A percentile compares a stretch with the other conserved stretches of the same genome.
phyloP scores from a whole-genome alignment of 2,113 vertebrate species.

The Corythaixoides concolor region DNA sequence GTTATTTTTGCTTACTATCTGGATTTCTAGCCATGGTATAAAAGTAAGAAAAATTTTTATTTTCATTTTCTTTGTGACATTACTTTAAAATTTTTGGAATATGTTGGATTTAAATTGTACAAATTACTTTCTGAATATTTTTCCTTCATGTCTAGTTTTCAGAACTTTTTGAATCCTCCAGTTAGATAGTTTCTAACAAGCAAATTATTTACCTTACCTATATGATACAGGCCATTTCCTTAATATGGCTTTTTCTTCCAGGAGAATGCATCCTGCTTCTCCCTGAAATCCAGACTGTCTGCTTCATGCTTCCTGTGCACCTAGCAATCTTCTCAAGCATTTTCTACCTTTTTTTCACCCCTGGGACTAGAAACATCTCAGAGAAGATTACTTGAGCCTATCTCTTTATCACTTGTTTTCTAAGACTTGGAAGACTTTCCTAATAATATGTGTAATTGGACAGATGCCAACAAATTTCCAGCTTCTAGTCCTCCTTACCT shows the following conservation, averaged over 20 bases:
- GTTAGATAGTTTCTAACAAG: neutral
- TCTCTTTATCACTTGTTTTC: neutral
- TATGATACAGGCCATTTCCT: neutral
- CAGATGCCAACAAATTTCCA: neutral
- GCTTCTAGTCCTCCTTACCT: neutral
- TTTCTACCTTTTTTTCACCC: neutral
- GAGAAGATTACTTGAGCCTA: neutral
- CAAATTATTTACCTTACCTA: neutral
- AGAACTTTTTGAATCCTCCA: neutral
- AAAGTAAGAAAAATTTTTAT: neutral
- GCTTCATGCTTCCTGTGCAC: neutral
- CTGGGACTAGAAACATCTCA: neutral
- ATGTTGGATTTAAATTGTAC: neutral
- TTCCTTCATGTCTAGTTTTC: neutral
- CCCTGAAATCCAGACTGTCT: neutral
- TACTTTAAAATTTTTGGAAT: neutral
- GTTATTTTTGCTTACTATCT: neutral
- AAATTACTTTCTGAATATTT: neutral
- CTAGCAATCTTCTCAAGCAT: neutral
- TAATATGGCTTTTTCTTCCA: neutral
- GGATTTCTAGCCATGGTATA: neutral
- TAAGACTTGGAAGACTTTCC: neutral
- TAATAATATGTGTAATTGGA: neutral
- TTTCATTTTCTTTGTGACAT: neutral
- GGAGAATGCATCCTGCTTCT: neutral